These are phyloP conservation scores for Lithobates sylvaticus DNA, from an alignment of 2,797 vertebrate species.

Conservation along the genomic window DNA sequence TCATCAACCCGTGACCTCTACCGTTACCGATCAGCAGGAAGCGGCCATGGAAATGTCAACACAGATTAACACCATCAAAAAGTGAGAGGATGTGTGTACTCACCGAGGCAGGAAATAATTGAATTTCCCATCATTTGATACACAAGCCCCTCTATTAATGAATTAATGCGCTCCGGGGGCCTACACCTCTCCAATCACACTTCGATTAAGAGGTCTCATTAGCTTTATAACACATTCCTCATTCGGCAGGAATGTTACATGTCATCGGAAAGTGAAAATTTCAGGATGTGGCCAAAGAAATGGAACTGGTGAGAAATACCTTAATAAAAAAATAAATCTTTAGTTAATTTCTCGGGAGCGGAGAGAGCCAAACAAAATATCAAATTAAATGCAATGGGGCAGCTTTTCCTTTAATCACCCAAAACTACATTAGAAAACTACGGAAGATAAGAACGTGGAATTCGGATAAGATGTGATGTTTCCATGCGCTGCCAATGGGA, in stretches of 20 bases:
- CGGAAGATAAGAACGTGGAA: conserved; percentile 10
- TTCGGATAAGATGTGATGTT: neutral
- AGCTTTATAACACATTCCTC: neutral
- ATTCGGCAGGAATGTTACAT: conserved; percentile 2
- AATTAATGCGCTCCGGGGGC: neutral
- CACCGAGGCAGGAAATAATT: conserved; percentile 21
- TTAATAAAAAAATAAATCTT: neutral
- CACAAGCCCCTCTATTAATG: no score
- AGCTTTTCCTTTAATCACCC: neutral
- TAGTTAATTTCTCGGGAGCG: neutral
- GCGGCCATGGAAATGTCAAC: neutral
- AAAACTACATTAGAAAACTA: neutral
- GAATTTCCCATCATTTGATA: neutral
- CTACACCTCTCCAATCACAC: neutral
- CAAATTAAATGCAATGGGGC: neutral
- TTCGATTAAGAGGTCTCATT: neutral
- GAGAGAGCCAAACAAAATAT: conserved; percentile 16
- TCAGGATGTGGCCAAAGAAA: neutral
- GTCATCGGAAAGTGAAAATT: conserved; percentile 2
- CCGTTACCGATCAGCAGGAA: neutral
- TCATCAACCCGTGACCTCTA: neutral
- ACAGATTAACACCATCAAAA: neutral
- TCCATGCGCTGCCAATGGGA: neutral
- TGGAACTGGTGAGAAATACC: neutral
- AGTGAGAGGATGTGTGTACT: neutral